Base-by-base conservation (phyloP, 2,113 vertebrate genomes). In the Cygnus buccinator region DNA sequence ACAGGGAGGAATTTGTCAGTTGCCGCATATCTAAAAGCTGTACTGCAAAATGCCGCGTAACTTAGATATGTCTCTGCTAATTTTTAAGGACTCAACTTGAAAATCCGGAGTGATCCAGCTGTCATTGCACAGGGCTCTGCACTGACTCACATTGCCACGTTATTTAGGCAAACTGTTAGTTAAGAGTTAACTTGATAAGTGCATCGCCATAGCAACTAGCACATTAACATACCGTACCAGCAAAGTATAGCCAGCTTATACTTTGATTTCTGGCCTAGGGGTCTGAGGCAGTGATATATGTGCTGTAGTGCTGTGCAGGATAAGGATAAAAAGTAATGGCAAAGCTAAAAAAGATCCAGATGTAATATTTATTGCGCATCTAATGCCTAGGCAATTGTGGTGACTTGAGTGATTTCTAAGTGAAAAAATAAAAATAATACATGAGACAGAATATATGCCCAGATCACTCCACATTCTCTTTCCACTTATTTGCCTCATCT, bases 201-300 rank as follows among this genome's bases (percentile, higher is more conserved):
- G 31, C 76, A 84, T 90, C 3, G 10, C 95, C 86, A 66, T 92
- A 90, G 88, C 88, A 95, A 96, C 90, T 68, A 75, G 74, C 87
- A 85, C n/a, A 90, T 95, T 86, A 84, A 84, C 75, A 70, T 81
- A 55, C 29, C 70, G 48, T 76, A 83, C 55, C 37, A 88, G 73
- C 23, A 58, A 80, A 92, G 41, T 57, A 58, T 28, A 86, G 41
- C 72, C 68, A 80, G 62, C 3, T 90, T 77, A 18, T 54, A 50
- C 41, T 74, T 66, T 50, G 75, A 31, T 93, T 83, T 83, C 54
- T 79, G 37, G 16, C 44, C 46, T 3, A 83, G 63, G 18, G 71
- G 23, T 74, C 73, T 71, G 85, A 22, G 7, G 31, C 65, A 35
- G 9, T 77, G 37, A 77, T 52, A 71, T 41, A 83, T 46, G 31